A percentile compares a stretch with the other conserved stretches of the same genome.
These are phyloP conservation scores for Dascillus cervinus DNA, from an alignment of 2,888 invertebrate species.

Conservation along the genomic window DNA sequence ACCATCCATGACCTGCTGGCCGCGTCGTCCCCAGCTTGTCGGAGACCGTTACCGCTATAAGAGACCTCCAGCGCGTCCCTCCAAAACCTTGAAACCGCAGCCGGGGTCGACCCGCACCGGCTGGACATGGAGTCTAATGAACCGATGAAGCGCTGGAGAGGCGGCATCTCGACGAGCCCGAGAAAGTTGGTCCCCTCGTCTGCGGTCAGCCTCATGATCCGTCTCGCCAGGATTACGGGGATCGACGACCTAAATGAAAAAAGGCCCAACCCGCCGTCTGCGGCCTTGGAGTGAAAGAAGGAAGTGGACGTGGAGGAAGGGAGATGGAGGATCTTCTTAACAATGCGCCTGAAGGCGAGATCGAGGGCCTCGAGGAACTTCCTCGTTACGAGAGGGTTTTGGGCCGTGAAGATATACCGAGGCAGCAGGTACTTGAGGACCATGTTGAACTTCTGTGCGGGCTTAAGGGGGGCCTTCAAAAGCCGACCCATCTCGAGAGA, in stretches of 20 bases:
- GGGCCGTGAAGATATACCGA: slow-evolving; percentile 30
- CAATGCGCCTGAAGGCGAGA: slow-evolving; percentile 26
- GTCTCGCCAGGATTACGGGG: slow-evolving; percentile 12
- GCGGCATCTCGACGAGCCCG: not conserved
- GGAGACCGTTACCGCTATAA: too few relatives aligned
- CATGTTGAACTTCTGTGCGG: slow-evolving; percentile 32
- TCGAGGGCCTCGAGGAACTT: too few relatives aligned
- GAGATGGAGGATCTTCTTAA: slow-evolving; percentile 17
- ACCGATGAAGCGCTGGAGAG: not conserved
- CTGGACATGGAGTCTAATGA: not conserved
- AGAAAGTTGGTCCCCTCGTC: not conserved
- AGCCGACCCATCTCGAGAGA: too few relatives aligned
- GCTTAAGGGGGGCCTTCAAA: slow-evolving; percentile 31
- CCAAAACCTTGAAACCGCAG: too few relatives aligned
- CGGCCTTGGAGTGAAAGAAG: slow-evolving; percentile 9
- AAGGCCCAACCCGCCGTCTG: slow-evolving; percentile 25
- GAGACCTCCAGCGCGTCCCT: slow-evolving; percentile 3
- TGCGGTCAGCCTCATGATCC: slow-evolving; percentile 7
- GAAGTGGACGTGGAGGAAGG: slow-evolving; percentile 19
- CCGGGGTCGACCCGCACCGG: too few relatives aligned
- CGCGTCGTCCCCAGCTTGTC: slow-evolving; percentile 8
- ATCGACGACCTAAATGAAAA: slow-evolving; percentile 14
- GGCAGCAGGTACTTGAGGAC: slow-evolving; percentile 31
- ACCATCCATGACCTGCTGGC: slow-evolving; percentile 9
- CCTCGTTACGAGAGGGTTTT: slow-evolving; percentile 13